Percentiles rank a stretch among this genome's conserved stretches.
phyloP scores from a whole-genome alignment of 2,797 vertebrate species.

The Sylvilagus floridanus region DNA sequence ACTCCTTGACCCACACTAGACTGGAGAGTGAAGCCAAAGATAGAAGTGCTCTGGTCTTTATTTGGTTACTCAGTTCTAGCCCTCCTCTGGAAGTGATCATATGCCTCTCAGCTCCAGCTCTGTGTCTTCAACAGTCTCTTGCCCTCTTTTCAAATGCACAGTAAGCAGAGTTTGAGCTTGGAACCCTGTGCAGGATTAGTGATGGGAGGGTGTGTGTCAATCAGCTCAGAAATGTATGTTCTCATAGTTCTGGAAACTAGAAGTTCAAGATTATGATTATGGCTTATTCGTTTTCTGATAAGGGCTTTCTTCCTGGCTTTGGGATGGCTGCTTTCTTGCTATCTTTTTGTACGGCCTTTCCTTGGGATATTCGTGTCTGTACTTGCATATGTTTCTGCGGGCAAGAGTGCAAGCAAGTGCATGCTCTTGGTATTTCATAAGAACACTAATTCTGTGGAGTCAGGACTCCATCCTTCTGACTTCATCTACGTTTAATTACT shows the following conservation, averaged over 20 bases:
- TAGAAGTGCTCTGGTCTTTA: background rate
- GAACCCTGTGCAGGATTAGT: background rate
- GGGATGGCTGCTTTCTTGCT: background rate
- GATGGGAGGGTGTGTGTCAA: background rate
- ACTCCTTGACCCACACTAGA: background rate
- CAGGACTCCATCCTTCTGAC: background rate
- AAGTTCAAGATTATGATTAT: background rate
- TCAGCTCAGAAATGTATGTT: background rate
- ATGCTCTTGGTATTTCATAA: background rate
- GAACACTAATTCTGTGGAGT: background rate
- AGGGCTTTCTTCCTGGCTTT: background rate
- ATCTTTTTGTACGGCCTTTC: background rate
- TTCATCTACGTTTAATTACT: background rate
- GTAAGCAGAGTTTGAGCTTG: background rate
- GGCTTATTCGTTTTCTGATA: background rate
- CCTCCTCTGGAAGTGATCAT: background rate
- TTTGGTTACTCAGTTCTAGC: too few species aligned
- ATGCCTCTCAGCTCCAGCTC: background rate
- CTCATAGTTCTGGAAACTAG: background rate
- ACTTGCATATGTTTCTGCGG: too few species aligned
- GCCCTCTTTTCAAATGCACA: background rate
- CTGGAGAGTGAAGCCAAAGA: background rate
- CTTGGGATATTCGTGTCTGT: background rate
- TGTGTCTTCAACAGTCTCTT: background rate
- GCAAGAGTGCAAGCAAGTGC: too few species aligned